Percentiles rank a stretch among this genome's conserved stretches.
Conservation (phyloP, 2,797 vertebrate species). For the Smutsia gigantea region DNA sequence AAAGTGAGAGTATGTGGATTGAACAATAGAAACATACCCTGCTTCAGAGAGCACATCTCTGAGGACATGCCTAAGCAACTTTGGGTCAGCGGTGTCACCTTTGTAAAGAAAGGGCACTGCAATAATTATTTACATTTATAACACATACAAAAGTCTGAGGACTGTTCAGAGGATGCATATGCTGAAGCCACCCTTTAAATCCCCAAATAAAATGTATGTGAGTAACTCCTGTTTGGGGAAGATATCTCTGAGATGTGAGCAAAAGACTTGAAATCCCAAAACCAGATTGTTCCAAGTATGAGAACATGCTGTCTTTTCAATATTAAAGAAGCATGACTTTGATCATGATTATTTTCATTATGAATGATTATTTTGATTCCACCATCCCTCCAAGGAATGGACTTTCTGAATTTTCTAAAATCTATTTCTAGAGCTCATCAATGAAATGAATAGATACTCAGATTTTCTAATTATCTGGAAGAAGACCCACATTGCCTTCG, state of each 20-base stretch:
- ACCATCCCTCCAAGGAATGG: conserved; percentile 27
- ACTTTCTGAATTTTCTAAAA: conserved; percentile 52
- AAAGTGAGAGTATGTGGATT: neutral
- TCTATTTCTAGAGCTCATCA: conserved; percentile 55
- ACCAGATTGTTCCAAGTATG: conserved; percentile 49
- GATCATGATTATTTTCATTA: conserved; percentile 62
- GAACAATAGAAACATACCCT: neutral
- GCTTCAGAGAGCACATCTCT: neutral
- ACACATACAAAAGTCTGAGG: neutral
- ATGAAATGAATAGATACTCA: conserved; percentile 56
- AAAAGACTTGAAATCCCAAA: conserved; percentile 48
- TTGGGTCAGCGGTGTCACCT: neutral
- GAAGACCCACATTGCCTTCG: neutral
- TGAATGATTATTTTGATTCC: conserved; percentile 62
- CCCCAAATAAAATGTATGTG: neutral
- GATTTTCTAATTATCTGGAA: conserved; percentile 59
- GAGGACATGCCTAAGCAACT: neutral
- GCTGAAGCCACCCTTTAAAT: conserved; percentile 38
- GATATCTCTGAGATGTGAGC: neutral
- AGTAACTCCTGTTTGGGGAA: neutral
- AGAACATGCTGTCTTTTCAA: conserved; percentile 54
- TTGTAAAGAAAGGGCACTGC: neutral
- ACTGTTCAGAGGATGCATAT: neutral
- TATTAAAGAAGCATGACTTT: conserved; percentile 59
- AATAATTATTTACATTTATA: neutral